phyloP scores from a whole-genome alignment of 2,888 invertebrate genomes.

The Archips crataeganus region DNA sequence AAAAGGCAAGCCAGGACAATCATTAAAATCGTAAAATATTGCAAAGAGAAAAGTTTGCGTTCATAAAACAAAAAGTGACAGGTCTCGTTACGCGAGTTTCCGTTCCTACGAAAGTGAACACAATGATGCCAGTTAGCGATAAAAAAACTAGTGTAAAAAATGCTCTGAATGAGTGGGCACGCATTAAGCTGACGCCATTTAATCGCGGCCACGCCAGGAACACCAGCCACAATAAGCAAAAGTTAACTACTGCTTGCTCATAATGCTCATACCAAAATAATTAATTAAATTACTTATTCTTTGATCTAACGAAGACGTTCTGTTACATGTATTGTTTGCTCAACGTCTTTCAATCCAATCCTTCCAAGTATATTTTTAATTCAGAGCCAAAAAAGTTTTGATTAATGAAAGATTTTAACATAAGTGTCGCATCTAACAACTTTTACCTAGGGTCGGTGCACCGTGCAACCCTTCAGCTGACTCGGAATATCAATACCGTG shows the following conservation, averaged over 20 bases:
- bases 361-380: neutral
- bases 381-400: constrained; percentile 3
- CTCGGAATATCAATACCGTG: constrained; percentile 59
- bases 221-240: constrained; percentile 57
- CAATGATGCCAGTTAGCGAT: constrained; percentile 77
- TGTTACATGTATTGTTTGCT: neutral
- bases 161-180: constrained; percentile 73
- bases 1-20: constrained; percentile 83
- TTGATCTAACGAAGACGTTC: neutral
- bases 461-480: constrained; percentile 61
- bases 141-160: constrained; percentile 75
- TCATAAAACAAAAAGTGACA: constrained; percentile 64
- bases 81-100: constrained; percentile 81
- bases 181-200: constrained; percentile 63
- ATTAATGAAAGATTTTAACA: constrained; percentile 32
- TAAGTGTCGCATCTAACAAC: constrained; percentile 8
- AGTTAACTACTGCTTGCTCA: constrained; percentile 45
- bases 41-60: constrained; percentile 68
- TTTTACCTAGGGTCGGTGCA: constrained; percentile 45
- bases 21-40: constrained; percentile 82
- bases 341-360: neutral
- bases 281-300: too few species aligned
- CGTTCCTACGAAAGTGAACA: constrained; percentile 83
- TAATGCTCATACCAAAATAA: too few species aligned
- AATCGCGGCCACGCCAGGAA: constrained; percentile 51